Evolutionary conservation across 2,797 vertebrate species (phyloP), one percentile per base, ranked within the genome.

Genomic region (Diplodus sargus): DNA sequence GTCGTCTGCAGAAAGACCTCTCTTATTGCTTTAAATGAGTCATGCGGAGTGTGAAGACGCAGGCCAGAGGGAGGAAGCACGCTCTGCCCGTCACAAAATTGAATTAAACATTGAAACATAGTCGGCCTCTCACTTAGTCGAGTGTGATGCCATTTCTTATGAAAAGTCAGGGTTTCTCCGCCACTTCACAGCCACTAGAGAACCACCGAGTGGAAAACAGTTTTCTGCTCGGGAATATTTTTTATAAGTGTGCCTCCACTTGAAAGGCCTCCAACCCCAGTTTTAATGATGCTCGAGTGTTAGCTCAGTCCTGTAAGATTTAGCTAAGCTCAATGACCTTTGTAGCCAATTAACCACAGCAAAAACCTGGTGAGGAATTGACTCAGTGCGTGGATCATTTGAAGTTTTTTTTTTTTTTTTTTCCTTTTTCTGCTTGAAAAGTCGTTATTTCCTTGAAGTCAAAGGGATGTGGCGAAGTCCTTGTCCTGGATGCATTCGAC

Each of bases 101-200:
- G 67, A 87, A 88, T 89, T 85, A 79, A 83, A 85, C 73, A 81
- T 63, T 86, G 78, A 89, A 90, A 78, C 74, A 67, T 76, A 78
- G 75, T 82, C 79, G 39, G 75, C 77, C 84, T 87, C 66, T 80
- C 77, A 81, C 80, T 90, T 78, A 74, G 69, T 89, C 63, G 75
- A 72, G 79, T 85, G 78, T 79, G 68, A 79, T 78, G 81, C 72
- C 53, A 53, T 88, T 82, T 79, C 65, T 85, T 34, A 75, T 89
- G 60, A 88, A 78, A 81, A 72, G 79, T 76, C 79, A 23, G 70
- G 66, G 60, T 76, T 81, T 74, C 63, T 79, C 76, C 76, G 60
- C 71, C 68, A 84, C 73, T 88, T 88, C 77, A 81, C 76, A 86
- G 81, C 58, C 71, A 51, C 71, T 62, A 48, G 57, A 85, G 57